A percentile compares a stretch with the other conserved stretches of the same genome.
Conservation (phyloP, 1,140 invertebrate genomes). For the Druon quercuslanigerum region DNA sequence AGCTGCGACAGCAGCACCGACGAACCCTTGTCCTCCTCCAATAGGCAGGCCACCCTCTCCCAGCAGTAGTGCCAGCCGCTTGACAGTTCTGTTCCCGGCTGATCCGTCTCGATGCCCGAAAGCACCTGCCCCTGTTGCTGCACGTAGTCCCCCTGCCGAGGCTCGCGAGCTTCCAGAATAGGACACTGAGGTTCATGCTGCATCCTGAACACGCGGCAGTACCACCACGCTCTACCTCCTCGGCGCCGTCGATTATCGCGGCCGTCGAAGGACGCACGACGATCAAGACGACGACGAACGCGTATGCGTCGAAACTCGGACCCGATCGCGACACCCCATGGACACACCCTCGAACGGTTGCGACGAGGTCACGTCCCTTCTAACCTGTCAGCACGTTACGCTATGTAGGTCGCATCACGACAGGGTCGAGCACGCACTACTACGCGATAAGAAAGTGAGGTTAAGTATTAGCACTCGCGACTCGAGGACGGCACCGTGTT, state of each 20-base stretch:
- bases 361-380: conserved; percentile 26
- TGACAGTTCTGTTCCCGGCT: conserved; percentile 33
- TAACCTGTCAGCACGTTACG: conserved; percentile 40
- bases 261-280: conserved; percentile 49
- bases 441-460: conserved; percentile 38
- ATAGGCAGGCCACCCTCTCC: conserved; percentile 7
- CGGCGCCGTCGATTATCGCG: conserved; percentile 50
- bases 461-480: conserved; percentile 46
- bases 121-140: conserved; percentile 51
- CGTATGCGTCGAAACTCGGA: conserved; percentile 8
- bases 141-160: conserved; percentile 67
- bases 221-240: conserved; percentile 54
- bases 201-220: conserved; percentile 68
- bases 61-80: conserved; percentile 2
- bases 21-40: conserved; percentile 27
- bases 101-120: conserved; percentile 44
- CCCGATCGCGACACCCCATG: conserved; percentile 34
- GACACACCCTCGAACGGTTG: conserved; percentile 43
- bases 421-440: conserved; percentile 31
- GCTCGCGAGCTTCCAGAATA: conserved; percentile 69
- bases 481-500: conserved; percentile 34
- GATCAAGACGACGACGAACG: conserved; percentile 34
- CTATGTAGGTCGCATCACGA: conserved; percentile 49
- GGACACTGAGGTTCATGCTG: conserved; percentile 73
- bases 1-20: conserved; percentile 30